Evolutionary conservation across 2,888 invertebrate species (phyloP).

Genomic region (Drosophila nigritarsus): DNA sequence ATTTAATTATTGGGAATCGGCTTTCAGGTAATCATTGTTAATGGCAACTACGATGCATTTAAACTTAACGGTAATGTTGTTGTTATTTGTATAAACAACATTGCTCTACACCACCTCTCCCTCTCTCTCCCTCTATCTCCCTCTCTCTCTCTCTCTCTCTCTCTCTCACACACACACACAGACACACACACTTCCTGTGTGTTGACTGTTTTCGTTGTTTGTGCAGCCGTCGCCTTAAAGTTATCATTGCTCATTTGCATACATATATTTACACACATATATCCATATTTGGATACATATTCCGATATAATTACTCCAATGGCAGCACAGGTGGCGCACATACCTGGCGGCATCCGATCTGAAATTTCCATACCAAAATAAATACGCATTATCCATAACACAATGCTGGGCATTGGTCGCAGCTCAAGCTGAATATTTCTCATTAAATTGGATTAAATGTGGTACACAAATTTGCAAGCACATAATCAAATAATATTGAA

Average conservation of each 20-base stretch:
- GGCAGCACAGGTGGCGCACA: slow-evolving; percentile 19
- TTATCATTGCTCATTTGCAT: slow-evolving; percentile 42
- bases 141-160: too few species aligned
- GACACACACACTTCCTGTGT: background rate
- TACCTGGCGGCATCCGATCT: background rate
- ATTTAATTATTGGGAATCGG: slow-evolving; percentile 82
- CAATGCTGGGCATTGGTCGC: slow-evolving; percentile 32
- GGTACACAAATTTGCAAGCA: background rate
- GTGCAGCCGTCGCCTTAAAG: slow-evolving; percentile 56
- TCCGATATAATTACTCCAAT: slow-evolving; percentile 35
- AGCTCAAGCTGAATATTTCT: slow-evolving; percentile 62
- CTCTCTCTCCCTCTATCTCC: background rate
- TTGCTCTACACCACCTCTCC: background rate
- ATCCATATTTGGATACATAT: slow-evolving; percentile 3
- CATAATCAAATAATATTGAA: slow-evolving; percentile 19
- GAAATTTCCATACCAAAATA: slow-evolving; percentile 16
- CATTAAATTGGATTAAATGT: slow-evolving; percentile 43
- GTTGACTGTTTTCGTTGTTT: slow-evolving; percentile 16
- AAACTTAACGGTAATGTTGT: slow-evolving; percentile 62
- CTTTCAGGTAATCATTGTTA: slow-evolving; percentile 81
- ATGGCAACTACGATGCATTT: slow-evolving; percentile 79
- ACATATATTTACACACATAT: slow-evolving; percentile 21
- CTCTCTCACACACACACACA: too few species aligned
- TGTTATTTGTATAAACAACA: slow-evolving; percentile 24
- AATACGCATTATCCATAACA: slow-evolving; percentile 51